phyloP scores from a whole-genome alignment of 2,797 vertebrate species.

The Siniperca scherzeri region DNA sequence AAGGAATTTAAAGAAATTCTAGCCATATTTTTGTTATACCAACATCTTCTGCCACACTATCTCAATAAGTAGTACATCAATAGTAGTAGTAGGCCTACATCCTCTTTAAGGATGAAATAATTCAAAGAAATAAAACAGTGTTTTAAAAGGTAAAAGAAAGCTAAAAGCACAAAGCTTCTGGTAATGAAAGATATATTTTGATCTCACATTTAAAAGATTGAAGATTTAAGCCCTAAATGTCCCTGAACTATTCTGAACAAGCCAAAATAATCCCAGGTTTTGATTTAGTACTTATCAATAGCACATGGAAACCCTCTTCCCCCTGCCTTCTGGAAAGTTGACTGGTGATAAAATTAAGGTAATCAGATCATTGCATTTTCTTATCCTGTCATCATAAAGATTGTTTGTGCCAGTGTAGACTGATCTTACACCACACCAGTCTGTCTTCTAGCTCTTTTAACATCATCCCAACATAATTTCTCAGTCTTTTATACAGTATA shows the following conservation, averaged over 20 bases:
- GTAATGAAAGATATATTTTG: conserved; percentile 14
- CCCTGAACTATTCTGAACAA: conserved; percentile 11
- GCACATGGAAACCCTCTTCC: not conserved
- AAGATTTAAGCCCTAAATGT: conserved; percentile 12
- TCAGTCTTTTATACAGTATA: not conserved
- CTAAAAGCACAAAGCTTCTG: not conserved
- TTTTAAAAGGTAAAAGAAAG: not conserved
- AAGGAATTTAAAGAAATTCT: not conserved
- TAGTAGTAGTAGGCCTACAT: not conserved
- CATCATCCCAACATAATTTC: not conserved
- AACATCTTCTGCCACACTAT: not conserved
- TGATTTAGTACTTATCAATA: conserved; percentile 13
- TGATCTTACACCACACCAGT: not conserved
- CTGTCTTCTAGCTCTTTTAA: not conserved
- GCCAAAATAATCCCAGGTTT: conserved; percentile 18
- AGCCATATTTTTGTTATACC: not conserved
- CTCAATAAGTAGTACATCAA: not conserved
- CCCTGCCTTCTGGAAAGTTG: conserved; percentile 17
- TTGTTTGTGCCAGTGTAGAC: not conserved
- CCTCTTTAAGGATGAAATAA: conserved; percentile 8
- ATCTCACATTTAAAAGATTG: conserved; percentile 7
- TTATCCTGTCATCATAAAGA: conserved; percentile 9
- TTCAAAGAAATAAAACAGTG: not conserved
- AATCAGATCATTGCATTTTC: conserved; percentile 4
- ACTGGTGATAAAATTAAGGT: conserved; percentile 27